These are phyloP conservation scores for Piaya cayana DNA, from an alignment of 2,113 vertebrate species.

Conservation along the genomic window DNA sequence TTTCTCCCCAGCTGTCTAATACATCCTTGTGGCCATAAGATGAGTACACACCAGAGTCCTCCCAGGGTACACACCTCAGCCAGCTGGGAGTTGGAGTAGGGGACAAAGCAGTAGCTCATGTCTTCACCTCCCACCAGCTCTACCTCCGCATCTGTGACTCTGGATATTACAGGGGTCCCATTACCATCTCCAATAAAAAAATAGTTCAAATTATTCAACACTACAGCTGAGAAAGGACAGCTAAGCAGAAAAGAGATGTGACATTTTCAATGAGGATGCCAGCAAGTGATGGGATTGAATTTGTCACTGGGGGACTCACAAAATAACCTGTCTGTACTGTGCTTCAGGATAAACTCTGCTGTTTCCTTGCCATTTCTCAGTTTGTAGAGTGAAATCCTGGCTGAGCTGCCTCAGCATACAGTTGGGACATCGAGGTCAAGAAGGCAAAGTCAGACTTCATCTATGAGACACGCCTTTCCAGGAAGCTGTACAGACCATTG, in stretches of 20 bases:
- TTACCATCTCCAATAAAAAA: neutral
- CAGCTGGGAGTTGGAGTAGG: neutral
- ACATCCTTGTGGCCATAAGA: neutral
- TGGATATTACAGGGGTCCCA: neutral
- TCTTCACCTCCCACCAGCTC: neutral
- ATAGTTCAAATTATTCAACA: neutral
- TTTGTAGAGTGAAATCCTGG: neutral
- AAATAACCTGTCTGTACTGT: neutral
- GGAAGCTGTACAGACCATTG: neutral
- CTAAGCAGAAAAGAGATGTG: neutral
- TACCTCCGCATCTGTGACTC: neutral
- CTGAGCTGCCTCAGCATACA: neutral
- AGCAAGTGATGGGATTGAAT: neutral
- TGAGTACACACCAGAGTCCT: neutral
- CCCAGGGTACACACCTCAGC: neutral
- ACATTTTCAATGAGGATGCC: neutral
- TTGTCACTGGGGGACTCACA: neutral
- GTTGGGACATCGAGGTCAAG: neutral
- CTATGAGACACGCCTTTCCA: neutral
- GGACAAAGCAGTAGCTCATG: neutral
- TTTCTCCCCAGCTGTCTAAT: neutral
- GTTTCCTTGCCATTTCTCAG: neutral
- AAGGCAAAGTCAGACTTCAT: neutral
- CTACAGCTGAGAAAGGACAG: neutral
- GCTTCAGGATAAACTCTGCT: neutral